These are phyloP conservation scores for Eunapius fragilis DNA, from an alignment of 37 sponge, comb jelly and placozoan species.

Conservation along the genomic window DNA sequence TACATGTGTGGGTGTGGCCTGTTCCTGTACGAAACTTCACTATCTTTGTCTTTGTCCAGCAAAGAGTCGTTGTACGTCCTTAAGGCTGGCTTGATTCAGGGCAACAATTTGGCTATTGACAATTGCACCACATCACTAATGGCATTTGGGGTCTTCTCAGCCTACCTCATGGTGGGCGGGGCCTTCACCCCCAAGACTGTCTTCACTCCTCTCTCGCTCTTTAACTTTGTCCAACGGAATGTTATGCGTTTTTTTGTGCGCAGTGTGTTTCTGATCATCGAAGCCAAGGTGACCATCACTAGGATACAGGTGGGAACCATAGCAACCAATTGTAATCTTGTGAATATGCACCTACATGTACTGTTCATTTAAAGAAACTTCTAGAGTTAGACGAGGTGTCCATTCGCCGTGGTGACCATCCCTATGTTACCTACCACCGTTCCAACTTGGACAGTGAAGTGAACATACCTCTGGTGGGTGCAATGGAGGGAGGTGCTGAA, in stretches of 20 bases:
- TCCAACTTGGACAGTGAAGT: no score
- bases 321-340: neutral
- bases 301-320: slow-evolving; percentile 41
- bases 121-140: slow-evolving; percentile 4
- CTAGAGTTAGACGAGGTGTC: no score
- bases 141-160: slow-evolving; percentile 27
- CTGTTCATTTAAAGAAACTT: no score
- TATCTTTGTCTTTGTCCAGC: slow-evolving; percentile 8
- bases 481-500: no score
- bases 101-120: slow-evolving; percentile 6
- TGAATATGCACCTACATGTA: neutral
- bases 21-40: no score
- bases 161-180: slow-evolving; percentile 17
- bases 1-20: no score
- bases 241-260: slow-evolving; percentile 27
- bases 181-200: slow-evolving; percentile 37
- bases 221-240: slow-evolving; percentile 24
- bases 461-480: no score
- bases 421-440: no score
- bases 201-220: slow-evolving; percentile 37
- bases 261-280: slow-evolving; percentile 18
- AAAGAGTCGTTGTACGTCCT: slow-evolving; percentile 7
- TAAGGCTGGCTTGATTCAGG: slow-evolving; percentile 30
- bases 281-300: slow-evolving; percentile 33
- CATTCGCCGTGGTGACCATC: no score